phyloP scores from a whole-genome alignment of 2,888 invertebrate species.

The Hirudinaria manillensis region DNA sequence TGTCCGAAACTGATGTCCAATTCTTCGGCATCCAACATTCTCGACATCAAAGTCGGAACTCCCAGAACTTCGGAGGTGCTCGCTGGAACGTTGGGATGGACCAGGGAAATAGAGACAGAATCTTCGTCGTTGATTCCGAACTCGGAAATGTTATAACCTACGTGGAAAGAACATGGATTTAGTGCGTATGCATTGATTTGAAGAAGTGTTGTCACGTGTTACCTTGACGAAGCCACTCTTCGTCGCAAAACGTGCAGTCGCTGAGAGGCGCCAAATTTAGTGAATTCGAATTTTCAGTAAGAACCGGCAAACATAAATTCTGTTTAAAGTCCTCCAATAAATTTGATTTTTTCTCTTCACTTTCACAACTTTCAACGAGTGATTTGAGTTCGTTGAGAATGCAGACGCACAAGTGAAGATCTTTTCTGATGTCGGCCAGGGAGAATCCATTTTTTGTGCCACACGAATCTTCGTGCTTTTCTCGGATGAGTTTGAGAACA shows the following conservation, averaged over 20 bases:
- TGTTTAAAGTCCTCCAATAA: conserved; percentile 30
- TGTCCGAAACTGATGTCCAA: conserved; percentile 45
- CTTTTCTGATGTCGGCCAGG: conserved; percentile 36
- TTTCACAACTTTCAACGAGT: conserved; percentile 21
- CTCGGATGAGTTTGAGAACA: conserved; percentile 37
- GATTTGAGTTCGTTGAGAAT: conserved; percentile 41
- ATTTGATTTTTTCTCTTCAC: not conserved
- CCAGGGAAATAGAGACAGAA: conserved; percentile 38
- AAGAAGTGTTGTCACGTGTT: not conserved
- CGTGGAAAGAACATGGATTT: not conserved
- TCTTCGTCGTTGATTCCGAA: conserved; percentile 29
- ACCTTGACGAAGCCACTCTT: conserved; percentile 41
- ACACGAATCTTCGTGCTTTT: conserved; percentile 30
- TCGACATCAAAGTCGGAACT: conserved; percentile 43
- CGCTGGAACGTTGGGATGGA: conserved; percentile 43
- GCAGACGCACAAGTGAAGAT: conserved; percentile 40
- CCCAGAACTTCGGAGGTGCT: conserved; percentile 44
- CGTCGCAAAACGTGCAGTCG: conserved; percentile 43
- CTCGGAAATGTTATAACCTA: conserved; percentile 33
- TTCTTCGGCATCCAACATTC: conserved; percentile 42
- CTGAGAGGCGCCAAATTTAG: conserved; percentile 37
- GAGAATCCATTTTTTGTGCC: not conserved
- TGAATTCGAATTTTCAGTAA: conserved; percentile 18
- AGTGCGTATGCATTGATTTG: not conserved
- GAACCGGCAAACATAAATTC: conserved; percentile 36